These are phyloP conservation scores for Mesorhabditis spiculigera DNA, from an alignment of 2,888 invertebrate genomes.

Conservation along the genomic window DNA sequence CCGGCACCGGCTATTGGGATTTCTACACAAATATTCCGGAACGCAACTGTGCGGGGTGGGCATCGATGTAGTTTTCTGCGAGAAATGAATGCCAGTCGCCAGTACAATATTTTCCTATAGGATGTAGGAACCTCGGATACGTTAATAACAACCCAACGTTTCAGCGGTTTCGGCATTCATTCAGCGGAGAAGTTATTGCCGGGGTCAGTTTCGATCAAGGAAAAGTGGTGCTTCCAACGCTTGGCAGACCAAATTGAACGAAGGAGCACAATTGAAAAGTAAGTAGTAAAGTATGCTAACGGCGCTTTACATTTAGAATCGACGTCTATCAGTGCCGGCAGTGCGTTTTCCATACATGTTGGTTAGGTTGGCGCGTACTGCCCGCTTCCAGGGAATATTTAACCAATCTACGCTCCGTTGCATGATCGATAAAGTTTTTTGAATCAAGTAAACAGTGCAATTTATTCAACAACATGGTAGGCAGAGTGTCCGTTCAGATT, in stretches of 20 bases:
- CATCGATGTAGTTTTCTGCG: slow-evolving; percentile 10
- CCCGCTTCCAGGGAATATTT: slow-evolving; percentile 51
- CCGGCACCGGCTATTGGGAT: slow-evolving; percentile 56
- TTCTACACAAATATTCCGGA: slow-evolving; percentile 58
- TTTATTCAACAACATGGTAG: too few species aligned
- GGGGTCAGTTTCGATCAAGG: slow-evolving; percentile 56
- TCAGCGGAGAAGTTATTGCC: slow-evolving; percentile 52
- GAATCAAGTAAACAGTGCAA: too few species aligned
- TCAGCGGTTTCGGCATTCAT: slow-evolving; percentile 54
- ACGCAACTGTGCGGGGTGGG: slow-evolving; percentile 55
- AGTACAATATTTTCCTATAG: slow-evolving; percentile 1
- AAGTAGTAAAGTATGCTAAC: background rate
- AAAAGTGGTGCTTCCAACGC: slow-evolving; percentile 55
- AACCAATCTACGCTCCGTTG: slow-evolving; percentile 42
- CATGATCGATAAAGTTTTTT: background rate
- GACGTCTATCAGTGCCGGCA: slow-evolving; percentile 56
- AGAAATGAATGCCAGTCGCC: background rate
- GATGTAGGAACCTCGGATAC: background rate
- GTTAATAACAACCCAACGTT: slow-evolving; percentile 12
- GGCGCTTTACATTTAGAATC: slow-evolving; percentile 16
- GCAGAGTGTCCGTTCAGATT: too few species aligned
- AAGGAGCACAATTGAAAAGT: background rate
- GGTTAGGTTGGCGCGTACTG: slow-evolving; percentile 51
- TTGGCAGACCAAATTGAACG: slow-evolving; percentile 49
- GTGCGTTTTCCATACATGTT: slow-evolving; percentile 56